Evolutionary conservation across 1,140 invertebrate species (phyloP).

Genomic region (Oryzaephilus surinamensis): DNA sequence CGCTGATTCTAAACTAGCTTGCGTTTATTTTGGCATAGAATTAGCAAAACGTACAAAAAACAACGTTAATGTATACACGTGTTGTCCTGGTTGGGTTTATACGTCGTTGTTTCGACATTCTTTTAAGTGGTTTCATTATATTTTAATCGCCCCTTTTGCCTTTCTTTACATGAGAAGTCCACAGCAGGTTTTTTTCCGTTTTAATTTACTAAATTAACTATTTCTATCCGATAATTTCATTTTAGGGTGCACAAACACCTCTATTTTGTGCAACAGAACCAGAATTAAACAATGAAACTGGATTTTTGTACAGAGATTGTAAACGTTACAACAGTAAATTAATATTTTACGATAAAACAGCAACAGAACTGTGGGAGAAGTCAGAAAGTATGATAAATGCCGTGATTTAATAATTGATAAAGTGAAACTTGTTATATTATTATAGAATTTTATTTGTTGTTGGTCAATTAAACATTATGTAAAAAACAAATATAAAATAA

Average conservation of each 20-base stretch:
- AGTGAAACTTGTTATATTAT: too few relatives aligned
- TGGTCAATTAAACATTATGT: too few relatives aligned
- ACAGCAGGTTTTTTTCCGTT: conserved; percentile 50
- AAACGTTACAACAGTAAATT: conserved; percentile 51
- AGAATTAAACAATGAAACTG: conserved; percentile 48
- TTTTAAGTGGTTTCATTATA: conserved; percentile 58
- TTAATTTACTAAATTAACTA: too few relatives aligned
- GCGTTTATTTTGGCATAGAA: conserved; percentile 56
- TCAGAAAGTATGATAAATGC: too few relatives aligned
- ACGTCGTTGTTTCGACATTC: conserved; percentile 62
- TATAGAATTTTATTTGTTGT: too few relatives aligned
- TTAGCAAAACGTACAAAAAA: conserved; percentile 47
- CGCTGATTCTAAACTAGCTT: conserved; percentile 69
- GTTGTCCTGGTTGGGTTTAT: conserved; percentile 78
- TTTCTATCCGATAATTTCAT: conserved; percentile 17
- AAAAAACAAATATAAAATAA: too few relatives aligned
- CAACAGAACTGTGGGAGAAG: conserved; percentile 57
- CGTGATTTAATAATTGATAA: too few relatives aligned
- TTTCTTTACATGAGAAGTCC: conserved; percentile 60
- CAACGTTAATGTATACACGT: conserved; percentile 58
- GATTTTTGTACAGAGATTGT: conserved; percentile 65
- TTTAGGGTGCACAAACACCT: conserved; percentile 61
- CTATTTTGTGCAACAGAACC: conserved; percentile 64
- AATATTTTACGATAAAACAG: conserved; percentile 46
- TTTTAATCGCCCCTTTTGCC: conserved; percentile 56